phyloP scores from a whole-genome alignment of 2,113 vertebrate genomes.

The Gopherus evgoodei region DNA sequence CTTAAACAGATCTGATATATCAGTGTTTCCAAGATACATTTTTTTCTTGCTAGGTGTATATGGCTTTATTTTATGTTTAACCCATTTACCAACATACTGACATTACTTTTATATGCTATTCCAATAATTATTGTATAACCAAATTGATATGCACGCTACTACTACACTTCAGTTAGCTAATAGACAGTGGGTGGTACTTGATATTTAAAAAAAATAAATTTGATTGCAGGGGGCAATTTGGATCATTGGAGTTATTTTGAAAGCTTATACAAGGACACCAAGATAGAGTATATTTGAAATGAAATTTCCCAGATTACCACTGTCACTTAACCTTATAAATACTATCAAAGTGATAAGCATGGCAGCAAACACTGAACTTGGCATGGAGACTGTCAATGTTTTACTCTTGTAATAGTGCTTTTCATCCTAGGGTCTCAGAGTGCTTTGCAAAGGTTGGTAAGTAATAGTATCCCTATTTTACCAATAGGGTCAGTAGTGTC shows the following conservation, averaged over 20 bases:
- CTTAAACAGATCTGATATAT: not conserved
- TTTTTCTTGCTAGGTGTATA: conserved; percentile 15
- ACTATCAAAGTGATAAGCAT: not conserved
- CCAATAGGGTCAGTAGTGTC: not conserved
- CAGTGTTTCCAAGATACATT: not conserved
- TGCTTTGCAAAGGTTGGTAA: not conserved
- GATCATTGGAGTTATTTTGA: not conserved
- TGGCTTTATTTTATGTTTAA: not conserved
- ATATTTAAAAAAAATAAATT: not conserved
- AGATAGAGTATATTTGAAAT: not conserved
- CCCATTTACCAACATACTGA: not conserved
- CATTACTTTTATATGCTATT: not conserved
- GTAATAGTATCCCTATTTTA: not conserved
- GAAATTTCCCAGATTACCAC: not conserved
- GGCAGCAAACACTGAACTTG: not conserved
- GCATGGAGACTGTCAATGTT: not conserved
- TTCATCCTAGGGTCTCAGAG: not conserved
- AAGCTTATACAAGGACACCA: not conserved
- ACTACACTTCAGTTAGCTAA: not conserved
- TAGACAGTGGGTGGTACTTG: not conserved
- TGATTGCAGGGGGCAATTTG: not conserved
- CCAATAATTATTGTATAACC: not conserved
- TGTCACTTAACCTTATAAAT: too few relatives aligned
- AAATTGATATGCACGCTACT: not conserved
- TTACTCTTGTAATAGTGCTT: not conserved